Percentiles rank a stretch among this genome's conserved stretches.
These are phyloP conservation scores for Netelia virgata DNA, from an alignment of 2,888 invertebrate species.

Conservation along the genomic window DNA sequence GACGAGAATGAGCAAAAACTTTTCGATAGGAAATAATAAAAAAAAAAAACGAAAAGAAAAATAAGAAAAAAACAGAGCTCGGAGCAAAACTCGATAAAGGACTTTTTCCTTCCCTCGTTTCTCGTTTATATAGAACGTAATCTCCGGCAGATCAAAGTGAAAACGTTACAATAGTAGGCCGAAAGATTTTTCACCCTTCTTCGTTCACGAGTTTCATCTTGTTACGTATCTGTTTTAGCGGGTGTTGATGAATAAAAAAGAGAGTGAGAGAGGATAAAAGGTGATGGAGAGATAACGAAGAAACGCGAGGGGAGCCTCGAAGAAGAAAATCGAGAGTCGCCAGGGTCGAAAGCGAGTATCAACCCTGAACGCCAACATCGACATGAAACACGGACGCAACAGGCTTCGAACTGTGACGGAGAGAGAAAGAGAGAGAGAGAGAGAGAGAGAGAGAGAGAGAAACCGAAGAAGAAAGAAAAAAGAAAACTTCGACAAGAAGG, in stretches of 20 bases:
- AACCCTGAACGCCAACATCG: slow-evolving; percentile 1
- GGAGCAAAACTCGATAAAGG: not conserved
- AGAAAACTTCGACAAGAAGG: slow-evolving; percentile 42
- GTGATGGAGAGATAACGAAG: slow-evolving; percentile 3
- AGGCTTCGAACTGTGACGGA: not conserved
- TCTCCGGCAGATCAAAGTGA: slow-evolving; percentile 30
- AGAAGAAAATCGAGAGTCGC: not conserved
- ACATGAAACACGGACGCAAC: slow-evolving; percentile 37
- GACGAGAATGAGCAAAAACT: not conserved
- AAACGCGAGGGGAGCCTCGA: not conserved
- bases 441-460: not conserved
- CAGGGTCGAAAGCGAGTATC: slow-evolving; percentile 16
- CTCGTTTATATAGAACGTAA: not conserved
- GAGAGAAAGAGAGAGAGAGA: not conserved
- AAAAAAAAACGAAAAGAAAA: slow-evolving; percentile 2
- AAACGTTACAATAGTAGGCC: slow-evolving; percentile 39
- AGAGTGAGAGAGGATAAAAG: slow-evolving; percentile 3
- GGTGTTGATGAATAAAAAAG: slow-evolving; percentile 19
- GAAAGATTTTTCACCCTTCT: slow-evolving; percentile 35
- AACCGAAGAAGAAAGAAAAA: slow-evolving; percentile 12
- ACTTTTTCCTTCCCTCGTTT: slow-evolving; percentile 28
- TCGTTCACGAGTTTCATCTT: slow-evolving; percentile 32
- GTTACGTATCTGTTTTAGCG: slow-evolving; percentile 31
- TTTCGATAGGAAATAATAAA: slow-evolving; percentile 4
- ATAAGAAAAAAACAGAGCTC: slow-evolving; percentile 19